Conservation (phyloP, 2,797 vertebrate species). For the Gastrophryne carolinensis region DNA sequence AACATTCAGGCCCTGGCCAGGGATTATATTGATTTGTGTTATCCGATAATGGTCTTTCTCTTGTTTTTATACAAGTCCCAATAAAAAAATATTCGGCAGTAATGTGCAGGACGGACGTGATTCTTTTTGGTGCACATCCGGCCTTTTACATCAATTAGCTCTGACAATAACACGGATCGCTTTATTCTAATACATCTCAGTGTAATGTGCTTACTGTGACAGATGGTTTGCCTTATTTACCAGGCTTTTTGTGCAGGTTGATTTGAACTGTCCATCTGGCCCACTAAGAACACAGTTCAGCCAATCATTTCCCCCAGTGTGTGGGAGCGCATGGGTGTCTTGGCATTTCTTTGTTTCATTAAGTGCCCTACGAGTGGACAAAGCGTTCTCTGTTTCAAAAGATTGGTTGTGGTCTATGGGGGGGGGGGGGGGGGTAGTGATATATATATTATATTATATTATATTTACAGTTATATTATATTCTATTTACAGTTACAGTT, state of each 20-base stretch:
- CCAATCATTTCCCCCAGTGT: constrained; percentile 10
- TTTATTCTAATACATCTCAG: constrained; percentile 4
- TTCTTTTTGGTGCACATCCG: constrained; percentile 5
- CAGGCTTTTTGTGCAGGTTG: constrained; percentile 22
- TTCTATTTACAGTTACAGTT: no score
- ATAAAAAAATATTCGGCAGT: constrained; percentile 1
- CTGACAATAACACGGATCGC: constrained; percentile 11
- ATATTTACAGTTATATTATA: no score
- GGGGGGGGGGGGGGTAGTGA: no score
- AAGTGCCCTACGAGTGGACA: not conserved
- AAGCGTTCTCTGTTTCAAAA: no score
- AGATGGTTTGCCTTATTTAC: constrained; percentile 24
- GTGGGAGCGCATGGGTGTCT: constrained; percentile 13
- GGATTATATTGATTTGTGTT: not conserved
- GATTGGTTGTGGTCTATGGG: no score
- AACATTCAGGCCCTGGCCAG: not conserved
- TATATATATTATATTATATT: no score
- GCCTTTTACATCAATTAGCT: constrained; percentile 21
- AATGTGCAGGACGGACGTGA: not conserved
- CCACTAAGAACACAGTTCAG: not conserved
- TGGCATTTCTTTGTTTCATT: not conserved
- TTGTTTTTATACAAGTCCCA: not conserved
- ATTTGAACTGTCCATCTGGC: constrained; percentile 36
- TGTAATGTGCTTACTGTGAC: not conserved
- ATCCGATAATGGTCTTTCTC: constrained; percentile 4